Conservation (phyloP, 2,888 invertebrate genomes). For the Spilosoma lubricipeda region DNA sequence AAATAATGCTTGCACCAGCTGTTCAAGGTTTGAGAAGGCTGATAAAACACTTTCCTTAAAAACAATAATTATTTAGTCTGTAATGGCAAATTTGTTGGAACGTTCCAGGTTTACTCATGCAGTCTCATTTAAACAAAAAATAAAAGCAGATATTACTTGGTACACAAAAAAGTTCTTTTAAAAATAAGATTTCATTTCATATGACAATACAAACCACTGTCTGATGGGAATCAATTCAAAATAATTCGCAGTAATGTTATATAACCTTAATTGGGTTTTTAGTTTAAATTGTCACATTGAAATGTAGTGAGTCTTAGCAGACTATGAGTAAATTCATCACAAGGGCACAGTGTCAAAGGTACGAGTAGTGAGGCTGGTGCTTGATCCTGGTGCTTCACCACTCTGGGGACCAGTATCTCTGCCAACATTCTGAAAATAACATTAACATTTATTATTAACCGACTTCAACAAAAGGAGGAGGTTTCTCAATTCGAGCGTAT, state of each 20-base stretch:
- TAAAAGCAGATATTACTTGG: slow-evolving; percentile 71
- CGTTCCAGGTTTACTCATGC: slow-evolving; percentile 63
- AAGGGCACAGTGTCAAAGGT: slow-evolving; percentile 79
- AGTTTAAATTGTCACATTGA: slow-evolving; percentile 76
- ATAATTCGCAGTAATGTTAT: slow-evolving; percentile 40
- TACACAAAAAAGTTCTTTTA: slow-evolving; percentile 70
- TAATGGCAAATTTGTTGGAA: slow-evolving; percentile 63
- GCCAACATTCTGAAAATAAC: slow-evolving; percentile 76
- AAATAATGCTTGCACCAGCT: slow-evolving; percentile 77
- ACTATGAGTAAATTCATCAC: slow-evolving; percentile 76
- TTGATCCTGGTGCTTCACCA: slow-evolving; percentile 88
- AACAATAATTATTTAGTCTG: slow-evolving; percentile 65
- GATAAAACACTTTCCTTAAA: slow-evolving; percentile 74
- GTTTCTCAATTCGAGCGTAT: too few species aligned
- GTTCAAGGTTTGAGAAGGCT: slow-evolving; percentile 67
- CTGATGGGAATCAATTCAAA: slow-evolving; percentile 39
- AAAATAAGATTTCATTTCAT: slow-evolving; percentile 67
- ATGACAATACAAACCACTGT: slow-evolving; percentile 70
- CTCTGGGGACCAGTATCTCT: slow-evolving; percentile 87
- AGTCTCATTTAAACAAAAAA: slow-evolving; percentile 68
- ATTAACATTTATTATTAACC: background rate
- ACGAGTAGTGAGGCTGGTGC: slow-evolving; percentile 79
- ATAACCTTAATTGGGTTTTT: too few species aligned
- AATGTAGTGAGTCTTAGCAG: slow-evolving; percentile 52
- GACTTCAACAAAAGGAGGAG: too few species aligned